Evolutionary conservation across 2,888 invertebrate species (phyloP), one percentile per base, ranked within the genome.

Genomic region (Syrphus vitripennis): DNA sequence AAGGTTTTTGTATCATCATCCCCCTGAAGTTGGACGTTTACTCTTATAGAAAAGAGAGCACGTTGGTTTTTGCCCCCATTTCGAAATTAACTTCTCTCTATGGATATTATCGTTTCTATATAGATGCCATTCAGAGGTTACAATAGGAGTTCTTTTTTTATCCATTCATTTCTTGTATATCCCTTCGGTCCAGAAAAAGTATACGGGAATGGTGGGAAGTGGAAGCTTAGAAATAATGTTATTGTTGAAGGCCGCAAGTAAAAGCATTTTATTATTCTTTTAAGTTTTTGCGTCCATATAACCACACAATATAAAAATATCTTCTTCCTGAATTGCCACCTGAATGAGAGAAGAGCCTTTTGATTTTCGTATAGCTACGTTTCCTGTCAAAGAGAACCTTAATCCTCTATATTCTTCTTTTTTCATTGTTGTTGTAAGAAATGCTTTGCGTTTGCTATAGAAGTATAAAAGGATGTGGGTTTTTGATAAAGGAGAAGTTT

Each of bases 1-100:
- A 19, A 14, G 10, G 24, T 24, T 59, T 10, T 59, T 31, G 29
- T 10, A 24, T 12, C 21, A 24, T 14, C n/a, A n/a, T n/a, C n/a
- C 16, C 48, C n/a, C 12, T 26, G n/a, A 69, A 19, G 14, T 48
- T 42, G 34, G 31, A 24, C 31, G 16, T 26, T 19, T 21, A 34
- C 37, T 37, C 55, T 40, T 65, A n/a, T n/a, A 65, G 48, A 67
- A 69, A 16, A 65, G 83, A 74, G 65, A 70, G 63, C 69, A 75
- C 70, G 42, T 19, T 16, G 37, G 21, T 79, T 83, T 72, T 74
- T 61, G 14, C 14, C 9, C 3, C 67, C 71, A 82, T 82, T 77
- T 72, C 72, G 61, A 77, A 26, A 70, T 83, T 70, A 83, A 83
- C 48, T 69, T 70, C 65, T 70, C 65, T 70, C 69, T 63, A 69